Base-by-base conservation (phyloP, 2,797 vertebrate species). In the Melanitta fusca region DNA sequence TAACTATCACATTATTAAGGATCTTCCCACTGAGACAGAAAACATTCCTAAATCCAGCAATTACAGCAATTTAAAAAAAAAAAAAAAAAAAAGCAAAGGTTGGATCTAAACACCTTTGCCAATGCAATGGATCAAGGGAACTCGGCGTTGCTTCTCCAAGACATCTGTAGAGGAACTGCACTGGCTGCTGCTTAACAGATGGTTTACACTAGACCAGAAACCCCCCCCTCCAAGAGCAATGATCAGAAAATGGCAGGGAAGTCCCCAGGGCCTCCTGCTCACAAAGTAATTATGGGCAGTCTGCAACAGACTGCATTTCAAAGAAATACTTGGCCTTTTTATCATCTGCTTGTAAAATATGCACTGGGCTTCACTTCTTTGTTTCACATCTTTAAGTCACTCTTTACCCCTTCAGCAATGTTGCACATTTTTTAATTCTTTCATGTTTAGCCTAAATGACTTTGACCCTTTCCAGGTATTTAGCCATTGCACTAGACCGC, bases 141-240 rank as follows among this genome's bases (percentile, higher is more conserved):
- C 32, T 0, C 0, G 39, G 19, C 3, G 6, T 7, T 24, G 22
- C 22, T 70, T 79, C 17, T n/a, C 45, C 57, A 56, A 16, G 41
- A 51, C 14, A n/a, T 53, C 36, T 57, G 71, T 47, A 65, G 43
- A 86, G 30, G 27, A 69, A n/a, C 77, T 11, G 28, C 78, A 49
- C 61, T 60, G 58, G 25, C 30, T 34, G 64, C 68, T 8, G 64
- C 68, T 8, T 28, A 70, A 70, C 53, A 57, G 73, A 54, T 7
- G 30, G 65, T 47, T 62, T 53, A 57, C 43, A 32, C 30, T 12
- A 34, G 54, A 75, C 41, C 64, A 27, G 8, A 36, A 80, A 62
- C 27, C 5, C 32, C 47, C 25, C 19, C 2, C 53, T 30, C 36
- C 17, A 30, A 65, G 28, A 65, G 0, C 49, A 53, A 49, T 22